Base-by-base conservation (phyloP, 1,140 invertebrate species). In the Sitophilus oryzae region DNA sequence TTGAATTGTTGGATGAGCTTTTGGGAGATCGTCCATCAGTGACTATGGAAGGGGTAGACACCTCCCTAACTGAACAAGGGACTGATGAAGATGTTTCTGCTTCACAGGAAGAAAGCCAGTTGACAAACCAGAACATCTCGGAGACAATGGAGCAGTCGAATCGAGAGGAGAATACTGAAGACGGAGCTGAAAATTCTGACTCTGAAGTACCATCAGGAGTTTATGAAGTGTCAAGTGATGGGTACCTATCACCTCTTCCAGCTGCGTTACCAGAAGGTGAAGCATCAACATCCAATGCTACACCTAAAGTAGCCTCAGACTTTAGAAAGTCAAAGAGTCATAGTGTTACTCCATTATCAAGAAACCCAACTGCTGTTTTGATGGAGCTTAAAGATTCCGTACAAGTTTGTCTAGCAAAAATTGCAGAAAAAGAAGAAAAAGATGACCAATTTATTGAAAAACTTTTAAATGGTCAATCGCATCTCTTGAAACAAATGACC, bases 381-480 rank as follows among this genome's bases (percentile, higher is more conserved):
- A 6, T 5, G 6, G 37, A 40, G 16, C 10, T 40, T 6, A 40
- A 40, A 40, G 15, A 9, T 6, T 6, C 37, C 6, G 14, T 40
- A 5, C 6, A 40, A 40, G 37, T n/a, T 5, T 8, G 6, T 16
- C 14, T 40, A 40, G 16, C 6, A 6, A 40, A 6, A 9, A 6
- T 40, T n/a, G 6, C 37, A 40, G 14, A 6, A 6, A 15, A 15
- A 40, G 6, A 40, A 15, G 14, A 15, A 40, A 40, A 40, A 8
- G 37, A 40, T n/a, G 15, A 40, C 16, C 6, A 10, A n/a, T 40
- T 40, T 15, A 40, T 40, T 8, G 37, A 40, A 40, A 40, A 40
- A 15, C 6, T 40, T n/a, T 40, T 40, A 15, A 15, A 40, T 5
- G 15, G 15, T 6, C 37, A 40, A 40, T 10, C 37, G 10, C 5